Evolutionary conservation across 2,888 invertebrate species (phyloP), one percentile per base, ranked within the genome.

Genomic region (Perithous albicinctus): DNA sequence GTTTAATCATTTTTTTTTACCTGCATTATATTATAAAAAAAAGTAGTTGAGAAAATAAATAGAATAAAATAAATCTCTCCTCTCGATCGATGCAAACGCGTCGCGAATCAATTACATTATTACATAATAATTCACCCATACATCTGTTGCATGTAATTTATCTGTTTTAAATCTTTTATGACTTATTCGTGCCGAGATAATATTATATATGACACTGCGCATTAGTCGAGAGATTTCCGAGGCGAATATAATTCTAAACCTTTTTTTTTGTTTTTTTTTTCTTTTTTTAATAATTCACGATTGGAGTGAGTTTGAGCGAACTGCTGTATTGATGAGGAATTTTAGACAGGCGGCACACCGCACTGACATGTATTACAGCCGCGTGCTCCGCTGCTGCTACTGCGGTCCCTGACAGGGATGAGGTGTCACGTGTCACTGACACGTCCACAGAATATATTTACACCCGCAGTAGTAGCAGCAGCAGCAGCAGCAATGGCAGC

Each of bases 341-440:
- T 82, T 83, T 69, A 74, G 77, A 85, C 84, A 75, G 72, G 76
- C 83, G 77, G 78, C 82, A 82, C 80, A 80, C 84, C 81, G 79
- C 78, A 85, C 80, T 83, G 85, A 85, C 84, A 78, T 85, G 79
- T 85, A 85, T 85, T 85, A 82, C 84, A 84, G 69, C 74, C 54
- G 63, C 56, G 78, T 77, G 59, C 64, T 66, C 5, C 51, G 20
- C 32, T 43, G 43, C 54, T 69, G 12, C 61, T 54, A 8, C 43
- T 51, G 54, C 20, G 51, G 48, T 54, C 54, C 43, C 72, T 82
- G 78, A 73, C 76, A 82, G 66, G 59, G 82, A 88, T 67, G 83
- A 85, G 83, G 84, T 69, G 82, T 85, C 89, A 87, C 89, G 88
- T 87, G 89, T 89, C 88, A 87, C 80, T 84, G 85, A 83, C 84